These are phyloP conservation scores for Catharus bicknelli DNA, from an alignment of 2,113 vertebrate genomes.

Conservation along the genomic window DNA sequence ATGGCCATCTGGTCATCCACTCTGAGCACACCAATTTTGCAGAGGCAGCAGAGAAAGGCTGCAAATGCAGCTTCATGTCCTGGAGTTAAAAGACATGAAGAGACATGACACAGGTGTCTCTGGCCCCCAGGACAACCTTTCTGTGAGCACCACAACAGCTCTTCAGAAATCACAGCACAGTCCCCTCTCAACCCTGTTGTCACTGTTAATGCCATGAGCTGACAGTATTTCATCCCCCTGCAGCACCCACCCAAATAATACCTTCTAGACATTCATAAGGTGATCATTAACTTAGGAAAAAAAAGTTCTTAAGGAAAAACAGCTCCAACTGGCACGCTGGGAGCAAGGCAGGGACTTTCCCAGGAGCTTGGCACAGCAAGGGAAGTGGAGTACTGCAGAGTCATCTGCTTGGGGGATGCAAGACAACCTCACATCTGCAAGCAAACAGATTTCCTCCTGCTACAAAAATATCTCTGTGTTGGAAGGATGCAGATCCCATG, in stretches of 20 bases:
- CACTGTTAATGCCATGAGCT: background rate
- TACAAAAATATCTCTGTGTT: background rate
- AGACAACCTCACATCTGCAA: conserved; percentile 25
- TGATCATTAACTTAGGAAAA: background rate
- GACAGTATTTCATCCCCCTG: background rate
- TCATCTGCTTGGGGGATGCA: background rate
- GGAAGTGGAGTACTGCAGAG: background rate
- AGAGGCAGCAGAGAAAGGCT: conserved; percentile 95
- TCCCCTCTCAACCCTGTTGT: background rate
- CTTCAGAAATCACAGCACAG: background rate
- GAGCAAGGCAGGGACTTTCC: background rate
- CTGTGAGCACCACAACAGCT: background rate
- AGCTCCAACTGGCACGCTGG: background rate
- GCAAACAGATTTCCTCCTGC: conserved; percentile 1
- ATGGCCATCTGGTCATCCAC: conserved; percentile 92
- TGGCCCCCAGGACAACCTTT: background rate
- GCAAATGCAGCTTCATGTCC: conserved; percentile 96
- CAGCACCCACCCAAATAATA: background rate
- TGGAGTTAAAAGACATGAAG: conserved; percentile 48
- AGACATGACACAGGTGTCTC: background rate
- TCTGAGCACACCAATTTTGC: conserved; percentile 89
- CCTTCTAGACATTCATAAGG: background rate
- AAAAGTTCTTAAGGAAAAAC: background rate
- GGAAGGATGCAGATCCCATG: background rate
- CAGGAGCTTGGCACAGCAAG: background rate